A percentile compares a stretch with the other conserved stretches of the same genome.
phyloP scores from a whole-genome alignment of 2,113 vertebrate species.

The Cynoglossus semilaevis region DNA sequence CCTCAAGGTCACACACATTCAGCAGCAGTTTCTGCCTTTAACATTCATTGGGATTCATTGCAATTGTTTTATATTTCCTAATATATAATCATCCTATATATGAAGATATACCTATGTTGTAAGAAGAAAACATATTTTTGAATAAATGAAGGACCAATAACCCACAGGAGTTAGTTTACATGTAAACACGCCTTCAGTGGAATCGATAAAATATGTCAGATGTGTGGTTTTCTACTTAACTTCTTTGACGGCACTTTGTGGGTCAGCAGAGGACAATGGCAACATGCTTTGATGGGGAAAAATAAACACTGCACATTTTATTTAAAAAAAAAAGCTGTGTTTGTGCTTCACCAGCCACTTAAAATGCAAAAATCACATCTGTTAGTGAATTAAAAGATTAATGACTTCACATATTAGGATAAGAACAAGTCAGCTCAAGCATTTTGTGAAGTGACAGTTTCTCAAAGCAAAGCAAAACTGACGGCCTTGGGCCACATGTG shows the following conservation, averaged over 20 bases:
- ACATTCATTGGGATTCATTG: no score
- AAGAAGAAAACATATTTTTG: no score
- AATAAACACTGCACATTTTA: conserved; percentile 17
- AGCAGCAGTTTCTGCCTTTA: no score
- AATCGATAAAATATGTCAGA: no score
- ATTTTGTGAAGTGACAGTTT: conserved; percentile 48
- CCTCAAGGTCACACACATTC: no score
- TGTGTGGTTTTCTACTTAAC: background rate
- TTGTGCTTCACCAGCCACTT: background rate
- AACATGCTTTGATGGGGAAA: conserved; percentile 9
- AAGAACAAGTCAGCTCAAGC: conserved; percentile 23
- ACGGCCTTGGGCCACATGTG: conserved; percentile 45
- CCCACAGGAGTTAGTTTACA: no score
- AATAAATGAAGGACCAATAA: no score
- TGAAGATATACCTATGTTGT: no score
- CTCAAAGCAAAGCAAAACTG: conserved; percentile 43
- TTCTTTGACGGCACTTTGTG: conserved; percentile 7
- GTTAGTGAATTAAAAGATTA: conserved; percentile 31
- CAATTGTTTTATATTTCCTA: no score
- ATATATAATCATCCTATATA: no score
- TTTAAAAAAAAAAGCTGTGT: background rate
- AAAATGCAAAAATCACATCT: conserved; percentile 20
- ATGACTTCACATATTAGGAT: conserved; percentile 31
- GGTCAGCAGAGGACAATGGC: conserved; percentile 30
- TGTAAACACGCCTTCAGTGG: no score